Conservation (phyloP, 2,113 vertebrate species). For the Phylloscopus trochilus region DNA sequence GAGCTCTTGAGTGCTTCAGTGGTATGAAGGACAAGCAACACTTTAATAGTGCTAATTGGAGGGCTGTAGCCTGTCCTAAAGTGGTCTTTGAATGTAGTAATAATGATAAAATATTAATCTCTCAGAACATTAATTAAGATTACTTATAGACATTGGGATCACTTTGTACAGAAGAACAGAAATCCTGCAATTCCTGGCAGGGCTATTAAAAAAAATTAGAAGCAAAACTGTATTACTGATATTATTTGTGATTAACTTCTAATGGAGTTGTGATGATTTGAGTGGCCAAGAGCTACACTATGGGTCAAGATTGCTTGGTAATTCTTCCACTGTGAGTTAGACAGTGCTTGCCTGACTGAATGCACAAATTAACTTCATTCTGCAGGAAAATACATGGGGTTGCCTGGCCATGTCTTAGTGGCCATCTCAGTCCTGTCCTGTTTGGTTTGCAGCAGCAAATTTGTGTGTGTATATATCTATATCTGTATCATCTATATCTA, state of each 20-base stretch:
- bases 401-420: not conserved
- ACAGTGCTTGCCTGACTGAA: not conserved
- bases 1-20: not conserved
- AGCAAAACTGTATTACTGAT: not conserved
- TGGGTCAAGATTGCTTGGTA: not conserved
- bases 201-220: not conserved
- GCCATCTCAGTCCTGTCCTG: not conserved
- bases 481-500: no score
- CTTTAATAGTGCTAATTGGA: not conserved
- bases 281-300: not conserved
- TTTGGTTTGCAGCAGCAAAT: not conserved
- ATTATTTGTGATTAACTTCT: not conserved
- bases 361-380: not conserved
- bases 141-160: not conserved
- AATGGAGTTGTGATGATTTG: not conserved
- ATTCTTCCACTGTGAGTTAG: not conserved
- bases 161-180: not conserved
- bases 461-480: no score
- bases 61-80: not conserved
- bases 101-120: not conserved
- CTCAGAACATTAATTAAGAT: not conserved
- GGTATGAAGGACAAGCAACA: not conserved
- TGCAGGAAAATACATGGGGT: not conserved
- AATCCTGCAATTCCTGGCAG: not conserved
- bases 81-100: not conserved